Base-by-base conservation (phyloP, 2,113 vertebrate species). In the Progne subis region DNA sequence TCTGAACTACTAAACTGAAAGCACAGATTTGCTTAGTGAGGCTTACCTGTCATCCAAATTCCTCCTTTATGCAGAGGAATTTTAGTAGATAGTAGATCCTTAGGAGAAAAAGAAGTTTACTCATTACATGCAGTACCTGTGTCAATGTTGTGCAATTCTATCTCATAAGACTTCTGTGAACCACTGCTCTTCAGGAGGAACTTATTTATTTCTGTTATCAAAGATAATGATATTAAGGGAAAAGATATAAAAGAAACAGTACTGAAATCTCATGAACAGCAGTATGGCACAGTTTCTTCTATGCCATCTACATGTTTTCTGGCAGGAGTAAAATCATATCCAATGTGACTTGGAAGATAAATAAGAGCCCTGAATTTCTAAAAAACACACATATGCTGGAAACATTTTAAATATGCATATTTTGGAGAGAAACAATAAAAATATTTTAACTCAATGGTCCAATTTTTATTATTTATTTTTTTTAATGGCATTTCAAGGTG, bases 91-190 rank as follows among this genome's bases (percentile, higher is more conserved):
- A 25, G 14, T 28, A 47, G 34, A 29, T 63, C 52, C 7, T 29
- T 39, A 26, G 9, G 31, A 57, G 21, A 71, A 83, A 82, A 75
- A 7, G 23, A 83, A 82, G 8, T 9, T 2, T 67, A 39, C 6
- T n/a, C 2, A 18, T 67, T 61, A 46, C 15, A 55, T 6, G 6
- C 6, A 41, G 3, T 39, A 9, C 23, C 3, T 2, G 1, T 50
- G 32, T n/a, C 9, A 70, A 32, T 29, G 8, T 72, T 67, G 81
- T 39, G 5, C 14, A 24, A 41, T 63, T 81, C 12, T 87, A 28
- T 82, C 24, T 82, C 8, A 5, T 59, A 61, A 71, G n/a, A 44
- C 4, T 49, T 72, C 20, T 69, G 3, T 59, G 23, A 90, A 82
- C 4, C 8, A 53, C 18, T 57, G 11, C 5, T 83, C 18, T 60